Conservation (phyloP, 2,113 vertebrate species). For the Micronisus gabar region DNA sequence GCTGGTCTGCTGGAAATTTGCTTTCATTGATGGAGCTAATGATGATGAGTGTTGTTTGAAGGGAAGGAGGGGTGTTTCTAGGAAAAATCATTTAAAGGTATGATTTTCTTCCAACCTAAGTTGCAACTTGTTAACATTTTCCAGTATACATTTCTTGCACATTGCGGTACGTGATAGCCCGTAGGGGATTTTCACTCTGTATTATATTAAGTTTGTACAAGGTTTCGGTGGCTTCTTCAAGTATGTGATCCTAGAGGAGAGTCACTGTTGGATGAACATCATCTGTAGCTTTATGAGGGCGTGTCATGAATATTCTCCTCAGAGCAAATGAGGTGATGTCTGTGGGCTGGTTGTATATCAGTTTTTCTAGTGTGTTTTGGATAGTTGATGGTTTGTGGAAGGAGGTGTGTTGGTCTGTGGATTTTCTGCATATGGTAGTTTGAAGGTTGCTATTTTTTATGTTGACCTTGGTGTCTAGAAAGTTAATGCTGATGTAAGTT, state of each 20-base stretch:
- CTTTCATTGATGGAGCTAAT: neutral
- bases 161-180: neutral
- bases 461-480: conserved; percentile 55
- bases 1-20: neutral
- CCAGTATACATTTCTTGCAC: neutral
- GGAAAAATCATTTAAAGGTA: conserved; percentile 1
- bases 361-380: conserved; percentile 49
- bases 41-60: neutral
- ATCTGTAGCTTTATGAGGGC: neutral
- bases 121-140: neutral
- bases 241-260: neutral
- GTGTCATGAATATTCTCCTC: neutral
- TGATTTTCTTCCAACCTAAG: neutral
- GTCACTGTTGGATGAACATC: neutral
- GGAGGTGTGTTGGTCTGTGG: conserved; percentile 67
- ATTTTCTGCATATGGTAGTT: conserved; percentile 68
- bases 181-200: neutral
- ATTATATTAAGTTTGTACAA: neutral
- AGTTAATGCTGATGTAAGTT: conserved; percentile 56
- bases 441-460: conserved; percentile 60
- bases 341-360: conserved; percentile 46
- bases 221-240: conserved; percentile 22
- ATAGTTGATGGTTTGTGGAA: conserved; percentile 57
- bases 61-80: neutral
- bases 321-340: conserved; percentile 62